These are phyloP conservation scores for Pelosia muscerda DNA, from an alignment of 2,888 invertebrate species.

Conservation along the genomic window DNA sequence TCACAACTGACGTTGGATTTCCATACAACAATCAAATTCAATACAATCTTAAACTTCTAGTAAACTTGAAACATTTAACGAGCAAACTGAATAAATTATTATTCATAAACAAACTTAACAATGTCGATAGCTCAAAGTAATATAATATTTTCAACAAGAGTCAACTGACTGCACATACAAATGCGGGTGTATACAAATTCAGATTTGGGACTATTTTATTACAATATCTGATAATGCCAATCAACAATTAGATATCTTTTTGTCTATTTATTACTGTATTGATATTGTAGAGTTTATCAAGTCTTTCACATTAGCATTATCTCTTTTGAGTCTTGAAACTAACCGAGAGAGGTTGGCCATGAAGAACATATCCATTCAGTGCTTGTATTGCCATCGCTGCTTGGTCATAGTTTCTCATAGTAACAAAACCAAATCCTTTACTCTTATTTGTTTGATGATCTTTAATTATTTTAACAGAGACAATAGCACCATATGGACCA, in stretches of 20 bases:
- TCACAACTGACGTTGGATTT: slow-evolving; percentile 83
- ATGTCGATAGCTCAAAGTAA: slow-evolving; percentile 86
- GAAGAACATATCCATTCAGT: slow-evolving; percentile 81
- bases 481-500: slow-evolving; percentile 87
- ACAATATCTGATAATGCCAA: slow-evolving; percentile 76
- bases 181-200: slow-evolving; percentile 69
- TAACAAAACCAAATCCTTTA: slow-evolving; percentile 86
- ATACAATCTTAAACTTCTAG: slow-evolving; percentile 85
- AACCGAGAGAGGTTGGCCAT: slow-evolving; percentile 83
- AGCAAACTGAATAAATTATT: slow-evolving; percentile 87
- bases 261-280: slow-evolving; percentile 84
- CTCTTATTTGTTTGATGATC: slow-evolving; percentile 86
- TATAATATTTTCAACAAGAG: slow-evolving; percentile 85
- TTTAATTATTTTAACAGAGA: slow-evolving; percentile 86
- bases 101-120: slow-evolving; percentile 87
- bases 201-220: slow-evolving; percentile 68
- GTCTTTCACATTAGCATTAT: slow-evolving; percentile 80
- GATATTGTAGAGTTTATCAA: slow-evolving; percentile 81
- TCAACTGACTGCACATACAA: slow-evolving; percentile 75
- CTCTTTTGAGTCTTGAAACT: slow-evolving; percentile 87
- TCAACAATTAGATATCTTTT: slow-evolving; percentile 71
- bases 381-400: slow-evolving; percentile 86
- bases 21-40: slow-evolving; percentile 83
- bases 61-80: slow-evolving; percentile 87
- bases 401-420: slow-evolving; percentile 86